Evolutionary conservation across 2,113 vertebrate genomes (phyloP), one percentile per base, ranked within the genome.

Genomic region (Chlorocebus sabaeus): DNA sequence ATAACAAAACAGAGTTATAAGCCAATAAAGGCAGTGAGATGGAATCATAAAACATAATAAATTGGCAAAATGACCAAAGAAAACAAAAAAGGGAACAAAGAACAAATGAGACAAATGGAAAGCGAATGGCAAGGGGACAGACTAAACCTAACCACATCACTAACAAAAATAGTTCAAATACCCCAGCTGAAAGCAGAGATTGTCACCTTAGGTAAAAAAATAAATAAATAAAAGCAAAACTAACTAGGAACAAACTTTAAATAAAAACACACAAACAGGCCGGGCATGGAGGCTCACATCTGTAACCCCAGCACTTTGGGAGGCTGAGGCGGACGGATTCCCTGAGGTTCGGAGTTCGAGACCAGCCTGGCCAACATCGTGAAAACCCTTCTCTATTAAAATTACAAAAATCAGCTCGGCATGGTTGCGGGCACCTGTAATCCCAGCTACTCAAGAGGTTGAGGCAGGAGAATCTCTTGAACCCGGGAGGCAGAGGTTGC

Each of bases 291-390:
- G 61, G 12, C 12, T 64, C 27, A 64, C 2, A 5, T 27, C 61
- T 64, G 12, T 32, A 64, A 64, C 14, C 61, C 61, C 12, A 64
- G 61, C 61, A 14, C 27, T 14, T 30, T 64, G 61, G 61, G 61
- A 32, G 5, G 61, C 61, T 13, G 0, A 64, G 13, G 27, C 2
- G 0, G 61, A 12, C 0, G 12, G 27, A 64, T 32, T 30, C 27
- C 27, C 12, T 64, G 61, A 64, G 27, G 61, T 14, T 27, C 13
- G 27, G 25, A 14, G 61, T 64, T 64, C 5, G 13, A 64, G 61
- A 64, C 27, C 61, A 32, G 61, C 27, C 61, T 30, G 61, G 61
- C 61, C 61, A 64, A 30, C 27, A 64, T 64, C 5, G 61, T 64
- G 61, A 64, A 30, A 13, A 27, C 27, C 27, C 27, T 30, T 64